Evolutionary conservation across 2,888 invertebrate genomes (phyloP), one percentile per base, ranked within the genome.

Genomic region (Cenopis cana): DNA sequence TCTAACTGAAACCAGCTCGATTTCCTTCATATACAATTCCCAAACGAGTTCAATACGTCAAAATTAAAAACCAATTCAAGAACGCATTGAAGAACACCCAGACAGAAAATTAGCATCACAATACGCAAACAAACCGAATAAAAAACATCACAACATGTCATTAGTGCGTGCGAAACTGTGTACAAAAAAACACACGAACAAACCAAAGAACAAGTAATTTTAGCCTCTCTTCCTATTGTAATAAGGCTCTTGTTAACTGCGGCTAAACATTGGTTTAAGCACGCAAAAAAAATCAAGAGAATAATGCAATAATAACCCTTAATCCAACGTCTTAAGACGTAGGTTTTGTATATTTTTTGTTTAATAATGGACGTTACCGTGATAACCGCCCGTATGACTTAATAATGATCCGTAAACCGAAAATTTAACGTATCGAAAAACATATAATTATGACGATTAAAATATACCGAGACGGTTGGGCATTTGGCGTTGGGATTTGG

Each of bases 371-470:
- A 91, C 90, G 92, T 89, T 73, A 64, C 89, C 85, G 81, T 83
- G 80, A 86, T 83, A 87, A 91, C 89, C 87, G 82, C 82, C 79
- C 77, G 82, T 89, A 91, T 84, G 86, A 87, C 86, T 88, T 87
- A 86, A 89, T 90, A 90, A 91, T 90, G 87, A 87, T 86, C 82
- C 84, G 75, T 72, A 84, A 85, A 86, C 83, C 84, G 81, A 88
- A 85, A 81, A 88, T 83, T 82, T 88, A 84, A 84, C 85, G 85
- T 88, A 89, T 88, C 85, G 83, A 83, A 84, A 90, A 91, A 90
- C 90, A 86, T 89, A 79, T 87, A 88, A 91, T 92, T 90, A 91
- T 82, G 81, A 38, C 73, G 80, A 78, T 85, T 86, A 85, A 82
- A 84, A 84, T 83, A 78, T 77, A 75, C 80, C 73, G 81, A 79